phyloP scores from a whole-genome alignment of 1,140 invertebrate genomes.

The Bombus huntii region DNA sequence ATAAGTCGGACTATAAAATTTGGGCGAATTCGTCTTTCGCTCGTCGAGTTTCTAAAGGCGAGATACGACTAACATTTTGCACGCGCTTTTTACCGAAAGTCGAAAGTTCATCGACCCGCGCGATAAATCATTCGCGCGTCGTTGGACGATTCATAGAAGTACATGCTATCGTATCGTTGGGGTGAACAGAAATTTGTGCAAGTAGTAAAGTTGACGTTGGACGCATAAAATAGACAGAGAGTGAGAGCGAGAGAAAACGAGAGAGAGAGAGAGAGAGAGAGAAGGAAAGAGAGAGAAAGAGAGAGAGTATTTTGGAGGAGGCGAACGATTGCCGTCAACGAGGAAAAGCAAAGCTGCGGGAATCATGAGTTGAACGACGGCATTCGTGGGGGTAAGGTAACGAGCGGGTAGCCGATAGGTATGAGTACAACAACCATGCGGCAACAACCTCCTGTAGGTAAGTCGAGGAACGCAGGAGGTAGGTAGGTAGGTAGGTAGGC shows the following conservation, averaged over 20 bases:
- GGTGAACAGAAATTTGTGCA: neutral
- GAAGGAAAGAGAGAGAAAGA: too few relatives aligned
- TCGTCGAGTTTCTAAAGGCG: conserved; percentile 44
- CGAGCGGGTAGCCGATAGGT: conserved; percentile 59
- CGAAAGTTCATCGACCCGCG: neutral
- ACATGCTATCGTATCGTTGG: neutral
- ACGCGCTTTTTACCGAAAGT: conserved; percentile 22
- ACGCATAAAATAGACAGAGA: too few relatives aligned
- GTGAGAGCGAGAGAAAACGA: too few relatives aligned
- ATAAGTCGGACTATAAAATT: conserved; percentile 68
- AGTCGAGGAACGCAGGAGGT: conserved; percentile 59
- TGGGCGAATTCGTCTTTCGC: conserved; percentile 62
- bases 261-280: too few relatives aligned
- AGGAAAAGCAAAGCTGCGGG: conserved; percentile 28
- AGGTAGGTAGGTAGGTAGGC: conserved; percentile 57
- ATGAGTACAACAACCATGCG: conserved; percentile 58
- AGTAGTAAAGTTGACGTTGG: too few relatives aligned
- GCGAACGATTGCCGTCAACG: conserved; percentile 23
- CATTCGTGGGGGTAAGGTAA: conserved; percentile 61
- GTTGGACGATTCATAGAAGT: too few relatives aligned
- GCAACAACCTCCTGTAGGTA: conserved; percentile 67
- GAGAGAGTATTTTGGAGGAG: neutral
- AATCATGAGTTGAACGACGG: conserved; percentile 29
- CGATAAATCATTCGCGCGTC: neutral
- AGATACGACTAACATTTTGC: conserved; percentile 57